Base-by-base conservation (phyloP, 2,113 vertebrate species). In the Oriolus oriolus region DNA sequence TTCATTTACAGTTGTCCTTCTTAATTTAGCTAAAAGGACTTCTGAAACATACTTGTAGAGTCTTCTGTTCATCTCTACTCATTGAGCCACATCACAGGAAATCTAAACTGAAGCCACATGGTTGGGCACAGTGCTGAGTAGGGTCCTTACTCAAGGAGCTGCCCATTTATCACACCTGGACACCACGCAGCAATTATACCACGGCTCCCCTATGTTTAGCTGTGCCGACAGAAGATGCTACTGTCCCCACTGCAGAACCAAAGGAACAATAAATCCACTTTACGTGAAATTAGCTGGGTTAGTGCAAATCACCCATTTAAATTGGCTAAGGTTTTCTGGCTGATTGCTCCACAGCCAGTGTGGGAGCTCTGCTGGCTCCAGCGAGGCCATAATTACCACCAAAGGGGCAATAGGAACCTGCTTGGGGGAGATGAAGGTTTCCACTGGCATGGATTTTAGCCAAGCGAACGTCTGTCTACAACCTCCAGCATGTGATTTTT, bases 261-360 rank as follows among this genome's bases (percentile, higher is more conserved):
- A 86, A 93, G 68, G 50, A 90, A 88, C 39, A 74, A 87, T 74
- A 81, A 88, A 93, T 59, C 22, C 80, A 63, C 76, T 87, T 88
- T 6, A 93, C 22, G 42, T 66, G 71, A 90, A 93, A 90, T 93
- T 66, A 96, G 91, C 79, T 60, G 79, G 60, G 30, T 87, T 96
- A 95, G 56, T 5, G 7, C 80, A 92, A 89, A 96, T 92, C 52
- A 66, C 68, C 60, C 68, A 63, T 92, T 93, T 84, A 90, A 95
- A 84, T 0, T 61, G 42, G 68, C 64, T 95, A 77, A 77, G 92
- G 79, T 86, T 83, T 92, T 66, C 94, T 84, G 76, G 94, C 83
- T 81, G 91, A 71, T 70, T 84, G 89, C 91, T 88, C 71, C 89
- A 88, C 39, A 87, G 77, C 52, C 24, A 1, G 56, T 23, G 39